Percentiles rank a stretch among this genome's conserved stretches.
Evolutionary conservation across 2,888 invertebrate genomes (phyloP).

Genomic region (Aleiodes alternator): DNA sequence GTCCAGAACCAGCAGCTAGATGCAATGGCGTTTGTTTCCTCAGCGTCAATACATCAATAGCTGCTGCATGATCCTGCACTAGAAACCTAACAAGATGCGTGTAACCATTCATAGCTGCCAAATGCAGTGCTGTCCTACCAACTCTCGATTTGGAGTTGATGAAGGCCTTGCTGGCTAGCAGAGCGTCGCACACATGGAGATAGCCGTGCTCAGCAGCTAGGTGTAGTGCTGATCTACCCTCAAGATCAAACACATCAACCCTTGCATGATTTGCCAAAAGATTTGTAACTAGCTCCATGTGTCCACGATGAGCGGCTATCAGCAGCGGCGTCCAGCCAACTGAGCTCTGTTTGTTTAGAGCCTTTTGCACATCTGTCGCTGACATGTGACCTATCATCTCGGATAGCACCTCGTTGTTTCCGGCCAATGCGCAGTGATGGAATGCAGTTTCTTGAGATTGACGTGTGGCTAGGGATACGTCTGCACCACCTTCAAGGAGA

Average conservation of each 20-base stretch:
- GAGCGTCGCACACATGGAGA: conserved; percentile 88
- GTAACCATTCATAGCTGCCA: conserved; percentile 98
- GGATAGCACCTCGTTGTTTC: conserved; percentile 95
- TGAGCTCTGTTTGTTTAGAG: conserved; percentile 94
- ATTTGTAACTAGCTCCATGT: conserved; percentile 94
- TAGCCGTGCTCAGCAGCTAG: conserved; percentile 96
- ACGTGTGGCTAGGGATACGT: conserved; percentile 89
- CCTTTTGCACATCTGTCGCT: conserved; percentile 92
- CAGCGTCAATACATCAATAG: conserved; percentile 95
- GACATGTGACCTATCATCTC: conserved; percentile 96
- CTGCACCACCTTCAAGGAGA: conserved; percentile 93
- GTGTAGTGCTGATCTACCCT: conserved; percentile 96
- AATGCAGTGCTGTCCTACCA: conserved; percentile 96
- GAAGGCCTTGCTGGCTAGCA: conserved; percentile 97
- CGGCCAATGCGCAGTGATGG: conserved; percentile 95
- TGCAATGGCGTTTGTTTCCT: conserved; percentile 98
- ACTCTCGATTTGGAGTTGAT: conserved; percentile 99
- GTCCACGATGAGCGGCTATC: conserved; percentile 96
- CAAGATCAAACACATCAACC: conserved; percentile 98
- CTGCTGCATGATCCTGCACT: conserved; percentile 95
- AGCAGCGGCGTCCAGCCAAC: conserved; percentile 98
- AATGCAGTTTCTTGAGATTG: conserved; percentile 95
- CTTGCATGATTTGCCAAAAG: conserved; percentile 95
- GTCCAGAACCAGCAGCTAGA: conserved; percentile 96
- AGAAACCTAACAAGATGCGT: conserved; percentile 93